Conservation (phyloP, 2,113 vertebrate species). For the Lampris incognitus region DNA sequence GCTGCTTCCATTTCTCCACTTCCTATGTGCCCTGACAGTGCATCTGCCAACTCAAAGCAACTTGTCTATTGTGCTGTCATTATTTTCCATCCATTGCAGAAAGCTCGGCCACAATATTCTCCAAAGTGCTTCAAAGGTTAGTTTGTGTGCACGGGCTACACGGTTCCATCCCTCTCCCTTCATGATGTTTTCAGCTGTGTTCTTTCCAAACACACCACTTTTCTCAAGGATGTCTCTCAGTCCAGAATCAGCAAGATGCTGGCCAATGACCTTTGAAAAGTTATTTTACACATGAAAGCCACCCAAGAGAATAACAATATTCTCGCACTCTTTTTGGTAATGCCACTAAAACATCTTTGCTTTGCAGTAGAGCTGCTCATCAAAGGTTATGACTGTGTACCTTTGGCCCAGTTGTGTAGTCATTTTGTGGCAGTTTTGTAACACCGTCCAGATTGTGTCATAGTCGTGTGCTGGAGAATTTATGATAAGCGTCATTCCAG, state of each 20-base stretch:
- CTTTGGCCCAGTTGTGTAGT: conserved; percentile 16
- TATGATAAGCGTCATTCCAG: too few species aligned
- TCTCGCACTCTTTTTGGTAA: too few species aligned
- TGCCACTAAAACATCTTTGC: too few species aligned
- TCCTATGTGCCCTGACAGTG: too few species aligned
- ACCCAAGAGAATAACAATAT: too few species aligned
- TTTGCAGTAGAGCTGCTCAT: too few species aligned
- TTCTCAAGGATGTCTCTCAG: conserved; percentile 21
- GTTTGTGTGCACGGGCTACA: conserved; percentile 26
- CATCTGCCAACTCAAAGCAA: too few species aligned
- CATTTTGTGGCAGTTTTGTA: conserved; percentile 29
- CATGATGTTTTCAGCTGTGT: conserved; percentile 26
- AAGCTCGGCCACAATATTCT: conserved; percentile 21
- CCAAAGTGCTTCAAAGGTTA: conserved; percentile 28
- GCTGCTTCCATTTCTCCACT: too few species aligned
- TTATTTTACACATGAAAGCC: too few species aligned
- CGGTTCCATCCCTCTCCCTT: conserved; percentile 23
- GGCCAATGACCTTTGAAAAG: background rate
- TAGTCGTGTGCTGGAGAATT: conserved; percentile 9
- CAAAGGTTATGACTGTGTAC: background rate
- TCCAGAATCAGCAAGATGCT: conserved; percentile 24
- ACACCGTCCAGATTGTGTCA: conserved; percentile 28
- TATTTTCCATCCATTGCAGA: conserved; percentile 17
- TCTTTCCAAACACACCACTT: conserved; percentile 27
- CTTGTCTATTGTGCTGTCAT: background rate